phyloP scores from a whole-genome alignment of 2,113 vertebrate genomes.

The Amia ocellicauda region DNA sequence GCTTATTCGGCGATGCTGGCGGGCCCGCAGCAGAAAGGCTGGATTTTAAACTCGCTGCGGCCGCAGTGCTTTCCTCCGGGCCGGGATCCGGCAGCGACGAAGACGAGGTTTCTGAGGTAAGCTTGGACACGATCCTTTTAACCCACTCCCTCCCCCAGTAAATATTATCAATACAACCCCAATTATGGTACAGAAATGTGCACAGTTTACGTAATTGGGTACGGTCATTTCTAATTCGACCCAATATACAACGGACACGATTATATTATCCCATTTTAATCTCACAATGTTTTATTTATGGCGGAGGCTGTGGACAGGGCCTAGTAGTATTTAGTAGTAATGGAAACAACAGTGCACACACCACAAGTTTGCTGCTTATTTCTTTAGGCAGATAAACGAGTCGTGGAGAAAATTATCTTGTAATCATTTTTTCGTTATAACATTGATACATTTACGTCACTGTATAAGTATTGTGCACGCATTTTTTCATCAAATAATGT shows the following conservation, averaged over 20 bases:
- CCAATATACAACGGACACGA: neutral
- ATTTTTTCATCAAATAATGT: neutral
- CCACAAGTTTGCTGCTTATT: constrained; percentile 33
- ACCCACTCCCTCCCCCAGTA: constrained; percentile 10
- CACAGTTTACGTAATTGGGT: neutral
- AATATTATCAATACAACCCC: constrained; percentile 12
- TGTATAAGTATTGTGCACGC: neutral
- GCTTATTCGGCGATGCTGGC: constrained; percentile 74
- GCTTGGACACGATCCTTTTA: constrained; percentile 1
- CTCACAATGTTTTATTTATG: constrained; percentile 22
- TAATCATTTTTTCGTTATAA: constrained; percentile 5
- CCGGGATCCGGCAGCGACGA: constrained; percentile 91
- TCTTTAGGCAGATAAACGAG: neutral
- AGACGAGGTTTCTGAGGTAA: constrained; percentile 95
- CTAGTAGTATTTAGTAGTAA: constrained; percentile 51
- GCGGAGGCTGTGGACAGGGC: constrained; percentile 61
- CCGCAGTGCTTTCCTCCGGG: constrained; percentile 85
- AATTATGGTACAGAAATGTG: neutral
- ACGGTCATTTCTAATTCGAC: neutral
- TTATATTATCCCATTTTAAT: neutral
- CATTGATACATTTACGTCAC: neutral
- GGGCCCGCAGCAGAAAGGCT: constrained; percentile 79
- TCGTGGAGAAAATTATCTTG: neutral
- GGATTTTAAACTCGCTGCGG: constrained; percentile 89
- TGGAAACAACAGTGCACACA: constrained; percentile 58